These are phyloP conservation scores for Spodoptera frugiperda DNA, from an alignment of 1,140 invertebrate species.

Conservation along the genomic window DNA sequence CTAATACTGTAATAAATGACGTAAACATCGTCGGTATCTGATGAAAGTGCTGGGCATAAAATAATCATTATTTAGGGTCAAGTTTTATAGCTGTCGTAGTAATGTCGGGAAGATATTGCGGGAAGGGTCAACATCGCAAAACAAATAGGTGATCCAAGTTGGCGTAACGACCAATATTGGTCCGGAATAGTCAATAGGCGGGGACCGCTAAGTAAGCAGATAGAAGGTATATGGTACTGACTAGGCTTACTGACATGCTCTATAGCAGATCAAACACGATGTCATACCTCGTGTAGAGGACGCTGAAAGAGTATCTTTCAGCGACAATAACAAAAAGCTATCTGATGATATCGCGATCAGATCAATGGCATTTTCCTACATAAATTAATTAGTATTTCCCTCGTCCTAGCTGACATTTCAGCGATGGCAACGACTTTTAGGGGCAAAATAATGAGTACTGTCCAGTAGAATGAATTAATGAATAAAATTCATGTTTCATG, in stretches of 20 bases:
- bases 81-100: slow-evolving; percentile 31
- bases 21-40: background rate
- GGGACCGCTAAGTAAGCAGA: slow-evolving; percentile 14
- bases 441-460: slow-evolving; percentile 23
- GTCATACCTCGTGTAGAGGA: too few species aligned
- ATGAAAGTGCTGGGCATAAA: slow-evolving; percentile 28
- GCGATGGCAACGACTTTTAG: slow-evolving; percentile 11
- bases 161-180: slow-evolving; percentile 39
- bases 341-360: background rate
- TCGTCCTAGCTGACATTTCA: background rate
- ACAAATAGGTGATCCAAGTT: slow-evolving; percentile 25
- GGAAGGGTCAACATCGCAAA: slow-evolving; percentile 28
- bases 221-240: background rate
- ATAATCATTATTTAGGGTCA: slow-evolving; percentile 38
- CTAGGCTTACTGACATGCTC: too few species aligned
- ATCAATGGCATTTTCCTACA: too few species aligned
- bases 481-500: slow-evolving; percentile 17
- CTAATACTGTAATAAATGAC: background rate
- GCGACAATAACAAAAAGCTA: background rate
- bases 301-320: too few species aligned
- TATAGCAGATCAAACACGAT: too few species aligned
- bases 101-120: background rate
- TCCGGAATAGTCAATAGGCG: slow-evolving; percentile 3
- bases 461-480: background rate
- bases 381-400: slow-evolving; percentile 4